Evolutionary conservation across 2,888 invertebrate genomes (phyloP).

Genomic region (Clanis bilineata): DNA sequence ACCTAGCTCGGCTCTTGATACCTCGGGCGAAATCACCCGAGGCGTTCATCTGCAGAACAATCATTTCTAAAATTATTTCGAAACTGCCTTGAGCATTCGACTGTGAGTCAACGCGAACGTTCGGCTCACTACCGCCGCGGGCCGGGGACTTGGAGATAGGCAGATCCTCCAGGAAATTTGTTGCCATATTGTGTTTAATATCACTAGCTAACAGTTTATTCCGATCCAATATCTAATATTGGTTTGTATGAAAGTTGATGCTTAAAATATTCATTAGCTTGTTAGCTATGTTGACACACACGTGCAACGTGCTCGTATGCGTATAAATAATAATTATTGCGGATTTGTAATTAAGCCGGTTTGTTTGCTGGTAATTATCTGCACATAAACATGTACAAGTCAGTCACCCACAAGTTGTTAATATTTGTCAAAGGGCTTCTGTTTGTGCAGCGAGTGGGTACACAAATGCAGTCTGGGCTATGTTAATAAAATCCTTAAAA

Average conservation of each 20-base stretch:
- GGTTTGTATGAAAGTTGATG: no score
- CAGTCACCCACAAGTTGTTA: neutral
- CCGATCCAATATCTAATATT: neutral
- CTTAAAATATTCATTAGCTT: neutral
- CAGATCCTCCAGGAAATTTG: slow-evolving; percentile 4
- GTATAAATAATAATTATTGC: neutral
- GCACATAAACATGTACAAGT: neutral
- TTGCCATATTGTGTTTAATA: neutral
- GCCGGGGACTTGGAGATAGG: slow-evolving; percentile 21
- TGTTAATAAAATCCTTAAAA: neutral
- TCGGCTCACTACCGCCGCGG: slow-evolving; percentile 34
- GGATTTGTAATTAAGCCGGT: neutral
- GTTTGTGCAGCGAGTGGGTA: neutral
- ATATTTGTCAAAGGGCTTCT: neutral
- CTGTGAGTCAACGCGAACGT: slow-evolving; percentile 37
- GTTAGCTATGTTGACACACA: neutral
- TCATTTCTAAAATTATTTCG: slow-evolving; percentile 75
- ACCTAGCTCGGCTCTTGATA: slow-evolving; percentile 54
- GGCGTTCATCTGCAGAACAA: slow-evolving; percentile 73
- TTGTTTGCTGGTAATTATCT: neutral
- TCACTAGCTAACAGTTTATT: neutral
- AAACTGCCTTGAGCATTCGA: slow-evolving; percentile 52
- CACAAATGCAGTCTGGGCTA: neutral
- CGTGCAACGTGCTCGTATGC: neutral
- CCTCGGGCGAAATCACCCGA: slow-evolving; percentile 51